Base-by-base conservation (phyloP, 2,797 vertebrate genomes). In the Karalla daura region DNA sequence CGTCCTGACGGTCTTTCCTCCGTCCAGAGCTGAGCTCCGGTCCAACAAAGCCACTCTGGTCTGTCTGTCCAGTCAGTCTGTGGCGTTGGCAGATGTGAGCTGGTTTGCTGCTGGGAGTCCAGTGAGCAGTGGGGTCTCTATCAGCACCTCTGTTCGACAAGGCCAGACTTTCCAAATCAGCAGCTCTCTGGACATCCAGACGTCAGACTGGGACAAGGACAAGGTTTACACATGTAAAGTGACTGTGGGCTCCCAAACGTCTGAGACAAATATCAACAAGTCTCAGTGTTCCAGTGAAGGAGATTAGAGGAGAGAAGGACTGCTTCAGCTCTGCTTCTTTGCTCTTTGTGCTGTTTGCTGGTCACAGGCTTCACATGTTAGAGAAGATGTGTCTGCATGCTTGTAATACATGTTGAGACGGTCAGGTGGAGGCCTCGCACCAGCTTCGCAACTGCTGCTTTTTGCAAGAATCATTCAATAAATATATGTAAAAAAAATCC, bases 1-100 rank as follows among this genome's bases (percentile, higher is more conserved):
- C 63, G 78, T 89, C 63, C 66, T 92, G 70, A 91, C 79, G 7
- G 43, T 92, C 74, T 85, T 89, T 56, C 85, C 89, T 88, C 85
- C 88, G 0, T 87, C 84, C 87, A 80, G 46, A 15, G 72, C 81
- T 78, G 87, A 91, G 64, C 84, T 90, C 41, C 68, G 64, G 70
- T 61, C 83, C 75, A 35, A 53, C 55, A 53, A 64, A 76, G 83
- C 60, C 65, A 35, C 88, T 78, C 72, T 93, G 56, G 52, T 89
- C 52, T 91, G 88, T 70, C 76, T 84, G 79, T 73, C 81, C 66
- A 81, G 60, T 78, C 45, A 83, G 78, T 71, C 85, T 55, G 49
- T 7, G n/a, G 27, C 49, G 45, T 87, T 86, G 46, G 86, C 60
- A 64, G 80, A 89, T 28, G 81, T 91, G 17, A 86, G 54, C 83